These are phyloP conservation scores for Bellardia pandia DNA, from an alignment of 2,888 invertebrate genomes.

Conservation along the genomic window DNA sequence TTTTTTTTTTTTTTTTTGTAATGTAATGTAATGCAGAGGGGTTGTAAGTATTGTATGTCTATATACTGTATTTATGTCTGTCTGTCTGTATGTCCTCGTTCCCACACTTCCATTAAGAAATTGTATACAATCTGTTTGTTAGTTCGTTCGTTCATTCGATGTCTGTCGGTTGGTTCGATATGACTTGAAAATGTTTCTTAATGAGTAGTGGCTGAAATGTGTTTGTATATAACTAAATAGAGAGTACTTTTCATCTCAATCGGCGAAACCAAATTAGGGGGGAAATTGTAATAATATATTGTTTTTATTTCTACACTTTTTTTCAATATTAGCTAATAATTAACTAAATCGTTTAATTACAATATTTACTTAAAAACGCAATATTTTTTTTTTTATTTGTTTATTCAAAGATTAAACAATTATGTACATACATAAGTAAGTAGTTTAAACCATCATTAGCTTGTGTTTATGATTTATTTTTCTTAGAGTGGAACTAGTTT, in stretches of 20 bases:
- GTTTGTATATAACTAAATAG: slow-evolving; percentile 14
- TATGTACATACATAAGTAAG: background rate
- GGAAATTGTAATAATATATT: background rate
- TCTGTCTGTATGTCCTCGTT: slow-evolving; percentile 25
- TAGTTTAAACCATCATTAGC: slow-evolving; percentile 23
- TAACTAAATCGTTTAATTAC: slow-evolving; percentile 7
- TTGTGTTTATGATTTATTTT: slow-evolving; percentile 30
- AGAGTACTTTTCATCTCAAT: slow-evolving; percentile 9
- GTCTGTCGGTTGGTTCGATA: slow-evolving; percentile 25
- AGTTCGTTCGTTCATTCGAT: slow-evolving; percentile 7
- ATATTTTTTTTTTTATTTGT: background rate
- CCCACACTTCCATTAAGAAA: slow-evolving; percentile 58
- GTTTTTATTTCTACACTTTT: background rate
- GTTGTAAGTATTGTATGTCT: slow-evolving; percentile 44
- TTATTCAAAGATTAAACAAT: slow-evolving; percentile 17
- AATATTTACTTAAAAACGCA: background rate
- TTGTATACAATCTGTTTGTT: slow-evolving; percentile 42
- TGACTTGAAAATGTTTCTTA: slow-evolving; percentile 45
- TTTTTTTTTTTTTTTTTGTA: background rate
- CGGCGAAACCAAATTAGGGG: background rate
- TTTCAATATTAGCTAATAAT: background rate
- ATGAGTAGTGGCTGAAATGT: slow-evolving; percentile 19
- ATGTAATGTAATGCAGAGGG: slow-evolving; percentile 57
- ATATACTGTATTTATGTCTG: background rate
- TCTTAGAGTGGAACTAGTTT: slow-evolving; percentile 38